A percentile compares a stretch with the other conserved stretches of the same genome.
phyloP scores from a whole-genome alignment of 2,797 vertebrate species.

The Cyprinodon diabolis region DNA sequence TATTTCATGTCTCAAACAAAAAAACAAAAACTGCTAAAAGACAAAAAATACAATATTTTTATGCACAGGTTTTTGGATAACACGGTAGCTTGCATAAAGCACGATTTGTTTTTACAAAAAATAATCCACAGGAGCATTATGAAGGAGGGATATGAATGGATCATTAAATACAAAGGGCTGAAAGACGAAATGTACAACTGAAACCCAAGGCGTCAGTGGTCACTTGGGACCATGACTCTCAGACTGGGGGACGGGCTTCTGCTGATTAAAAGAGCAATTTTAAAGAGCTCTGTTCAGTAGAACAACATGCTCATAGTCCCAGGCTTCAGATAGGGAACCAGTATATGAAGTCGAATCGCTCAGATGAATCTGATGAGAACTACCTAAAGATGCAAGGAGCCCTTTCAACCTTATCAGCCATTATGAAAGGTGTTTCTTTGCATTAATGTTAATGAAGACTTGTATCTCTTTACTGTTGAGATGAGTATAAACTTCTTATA shows the following conservation, averaged over 20 bases:
- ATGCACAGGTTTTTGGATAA: neutral
- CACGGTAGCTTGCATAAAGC: neutral
- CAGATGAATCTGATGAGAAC: neutral
- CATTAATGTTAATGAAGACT: neutral
- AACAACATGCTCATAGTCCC: neutral
- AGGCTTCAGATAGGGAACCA: neutral
- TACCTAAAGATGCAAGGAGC: neutral
- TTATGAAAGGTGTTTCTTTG: neutral
- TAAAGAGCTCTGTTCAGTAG: neutral
- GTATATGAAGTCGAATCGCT: neutral
- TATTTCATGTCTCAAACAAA: too few species aligned
- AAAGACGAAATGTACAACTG: neutral
- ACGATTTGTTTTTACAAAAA: neutral
- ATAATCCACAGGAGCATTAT: neutral
- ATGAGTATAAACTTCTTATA: too few species aligned
- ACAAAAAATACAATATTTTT: neutral
- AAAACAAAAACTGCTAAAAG: neutral
- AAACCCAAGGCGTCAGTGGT: neutral
- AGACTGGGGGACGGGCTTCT: neutral
- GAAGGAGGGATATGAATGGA: neutral
- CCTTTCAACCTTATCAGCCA: neutral
- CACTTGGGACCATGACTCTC: neutral
- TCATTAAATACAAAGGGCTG: neutral
- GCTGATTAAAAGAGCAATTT: neutral
- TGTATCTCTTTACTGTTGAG: neutral